Conservation (phyloP, 1,140 invertebrate genomes). For the Limonius californicus region DNA sequence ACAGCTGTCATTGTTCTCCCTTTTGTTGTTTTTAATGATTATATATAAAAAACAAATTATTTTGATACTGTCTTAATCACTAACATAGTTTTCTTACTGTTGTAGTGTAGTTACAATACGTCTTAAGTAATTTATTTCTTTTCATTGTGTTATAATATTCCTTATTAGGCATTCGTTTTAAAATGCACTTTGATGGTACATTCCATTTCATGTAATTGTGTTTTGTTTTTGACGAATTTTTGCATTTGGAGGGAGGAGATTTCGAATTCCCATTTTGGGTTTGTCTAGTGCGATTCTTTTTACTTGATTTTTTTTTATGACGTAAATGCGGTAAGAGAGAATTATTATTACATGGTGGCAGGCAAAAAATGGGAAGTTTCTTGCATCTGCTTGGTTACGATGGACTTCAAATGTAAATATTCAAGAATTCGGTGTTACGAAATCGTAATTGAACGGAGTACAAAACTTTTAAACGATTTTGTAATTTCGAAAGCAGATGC, state of each 20-base stretch:
- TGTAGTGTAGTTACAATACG: conserved; percentile 18
- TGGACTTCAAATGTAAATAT: conserved; percentile 16
- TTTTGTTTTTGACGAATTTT: conserved; percentile 6
- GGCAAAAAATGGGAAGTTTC: background rate
- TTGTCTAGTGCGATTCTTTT: background rate
- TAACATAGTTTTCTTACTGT: conserved; percentile 18
- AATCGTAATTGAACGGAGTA: conserved; percentile 34
- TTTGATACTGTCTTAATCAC: conserved; percentile 32
- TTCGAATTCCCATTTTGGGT: no score
- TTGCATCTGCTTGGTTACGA: conserved; percentile 6
- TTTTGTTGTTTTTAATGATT: conserved; percentile 30
- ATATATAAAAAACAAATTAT: conserved; percentile 22
- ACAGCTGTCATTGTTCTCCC: conserved; percentile 26
- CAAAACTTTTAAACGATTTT: conserved; percentile 34
- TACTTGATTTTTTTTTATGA: background rate
- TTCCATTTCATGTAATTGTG: conserved; percentile 13
- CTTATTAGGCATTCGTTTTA: conserved; percentile 15
- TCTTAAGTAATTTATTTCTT: conserved; percentile 27
- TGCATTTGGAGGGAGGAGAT: background rate
- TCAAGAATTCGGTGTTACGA: conserved; percentile 31
- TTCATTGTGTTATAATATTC: conserved; percentile 12
- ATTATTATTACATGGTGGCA: background rate
- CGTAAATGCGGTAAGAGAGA: no score
- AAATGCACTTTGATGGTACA: conserved; percentile 13
- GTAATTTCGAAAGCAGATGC: conserved; percentile 32